These are phyloP conservation scores for Orius insidiosus DNA, from an alignment of 1,140 invertebrate genomes.

Conservation along the genomic window DNA sequence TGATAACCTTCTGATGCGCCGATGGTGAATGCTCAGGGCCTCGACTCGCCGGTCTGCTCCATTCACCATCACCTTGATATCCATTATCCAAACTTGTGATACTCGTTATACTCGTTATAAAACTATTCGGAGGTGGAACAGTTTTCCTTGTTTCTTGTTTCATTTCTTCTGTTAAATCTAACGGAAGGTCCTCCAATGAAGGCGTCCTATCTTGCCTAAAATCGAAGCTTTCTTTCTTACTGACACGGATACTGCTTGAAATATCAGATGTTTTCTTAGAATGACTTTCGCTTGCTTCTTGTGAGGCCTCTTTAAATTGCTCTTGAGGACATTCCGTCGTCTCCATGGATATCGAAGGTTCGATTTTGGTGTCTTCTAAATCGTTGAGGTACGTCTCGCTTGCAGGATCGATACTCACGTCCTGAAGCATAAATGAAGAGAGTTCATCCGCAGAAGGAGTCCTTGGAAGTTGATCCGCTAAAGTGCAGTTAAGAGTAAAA, in stretches of 20 bases:
- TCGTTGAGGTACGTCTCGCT: slow-evolving; percentile 3
- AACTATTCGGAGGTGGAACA: slow-evolving; percentile 38
- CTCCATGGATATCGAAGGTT: not conserved
- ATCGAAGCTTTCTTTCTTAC: slow-evolving; percentile 14
- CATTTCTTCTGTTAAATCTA: slow-evolving; percentile 44
- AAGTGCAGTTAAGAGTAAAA: slow-evolving; percentile 24
- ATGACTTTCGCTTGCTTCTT: slow-evolving; percentile 16
- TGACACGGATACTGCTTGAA: slow-evolving; percentile 8
- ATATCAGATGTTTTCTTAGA: slow-evolving; percentile 16
- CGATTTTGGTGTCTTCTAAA: not conserved
- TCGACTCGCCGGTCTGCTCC: slow-evolving; percentile 47
- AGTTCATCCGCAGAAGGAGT: slow-evolving; percentile 16
- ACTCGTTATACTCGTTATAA: slow-evolving; percentile 66
- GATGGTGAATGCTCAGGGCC: slow-evolving; percentile 23
- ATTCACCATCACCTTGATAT: slow-evolving; percentile 68
- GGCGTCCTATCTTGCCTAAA: slow-evolving; percentile 49
- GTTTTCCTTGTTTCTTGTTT: slow-evolving; percentile 27
- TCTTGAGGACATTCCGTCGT: slow-evolving; percentile 1
- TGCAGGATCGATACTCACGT: slow-evolving; percentile 5
- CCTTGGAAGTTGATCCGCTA: slow-evolving; percentile 10
- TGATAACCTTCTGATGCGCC: slow-evolving; percentile 16
- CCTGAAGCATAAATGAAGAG: slow-evolving; percentile 14
- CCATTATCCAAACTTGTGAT: slow-evolving; percentile 70
- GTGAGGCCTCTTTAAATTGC: slow-evolving; percentile 11
- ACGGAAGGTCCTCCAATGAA: slow-evolving; percentile 60